phyloP scores from a whole-genome alignment of 2,797 vertebrate species.

The Anguilla marmorata region DNA sequence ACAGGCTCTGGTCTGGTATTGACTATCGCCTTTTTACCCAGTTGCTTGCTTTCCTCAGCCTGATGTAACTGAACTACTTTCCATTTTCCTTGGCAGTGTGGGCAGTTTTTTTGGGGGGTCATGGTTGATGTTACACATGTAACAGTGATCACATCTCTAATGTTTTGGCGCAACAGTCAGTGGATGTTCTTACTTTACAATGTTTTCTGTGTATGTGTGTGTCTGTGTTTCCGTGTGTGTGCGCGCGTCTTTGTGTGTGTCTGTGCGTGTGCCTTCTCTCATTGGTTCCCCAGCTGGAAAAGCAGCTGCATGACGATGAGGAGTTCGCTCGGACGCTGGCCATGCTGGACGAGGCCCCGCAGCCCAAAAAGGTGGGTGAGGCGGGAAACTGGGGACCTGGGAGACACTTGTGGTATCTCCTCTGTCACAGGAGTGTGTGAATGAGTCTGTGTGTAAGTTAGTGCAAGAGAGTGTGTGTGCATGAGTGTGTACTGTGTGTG shows the following conservation, averaged over 20 bases:
- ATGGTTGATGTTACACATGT: background rate
- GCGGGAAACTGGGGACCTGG: background rate
- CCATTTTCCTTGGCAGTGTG: background rate
- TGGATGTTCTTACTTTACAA: slow-evolving; percentile 5
- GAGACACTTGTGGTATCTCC: background rate
- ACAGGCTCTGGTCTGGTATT: background rate
- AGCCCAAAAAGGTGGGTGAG: slow-evolving; percentile 80
- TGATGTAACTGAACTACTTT: background rate
- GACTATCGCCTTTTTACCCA: background rate
- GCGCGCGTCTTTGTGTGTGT: background rate
- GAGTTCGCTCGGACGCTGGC: slow-evolving; percentile 92
- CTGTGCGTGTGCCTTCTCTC: background rate
- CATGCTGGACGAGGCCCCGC: slow-evolving; percentile 85
- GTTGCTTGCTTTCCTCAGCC: background rate
- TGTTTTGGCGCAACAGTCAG: background rate
- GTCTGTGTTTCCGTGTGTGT: background rate
- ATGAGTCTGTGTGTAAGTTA: background rate
- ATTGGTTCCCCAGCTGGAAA: slow-evolving; percentile 76
- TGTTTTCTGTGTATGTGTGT: background rate
- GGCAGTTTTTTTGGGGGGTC: background rate
- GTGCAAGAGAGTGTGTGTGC: background rate
- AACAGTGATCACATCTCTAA: background rate
- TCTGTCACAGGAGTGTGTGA: background rate
- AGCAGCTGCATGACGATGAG: slow-evolving; percentile 90
- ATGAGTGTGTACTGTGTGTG: background rate